Evolutionary conservation across 2,888 invertebrate genomes (phyloP).

Genomic region (Neoitamus cyanurus): DNA sequence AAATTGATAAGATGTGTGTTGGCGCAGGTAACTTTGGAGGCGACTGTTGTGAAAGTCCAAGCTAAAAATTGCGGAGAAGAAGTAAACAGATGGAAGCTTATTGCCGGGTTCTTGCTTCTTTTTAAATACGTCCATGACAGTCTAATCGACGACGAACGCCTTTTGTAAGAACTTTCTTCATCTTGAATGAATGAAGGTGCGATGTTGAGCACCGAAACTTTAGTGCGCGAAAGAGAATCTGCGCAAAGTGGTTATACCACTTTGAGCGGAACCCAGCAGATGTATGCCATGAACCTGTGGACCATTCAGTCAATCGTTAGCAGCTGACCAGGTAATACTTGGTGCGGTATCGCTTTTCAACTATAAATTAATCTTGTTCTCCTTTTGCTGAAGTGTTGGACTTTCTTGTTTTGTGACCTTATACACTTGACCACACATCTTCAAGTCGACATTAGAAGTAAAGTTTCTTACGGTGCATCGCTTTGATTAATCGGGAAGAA

Average conservation of each 20-base stretch:
- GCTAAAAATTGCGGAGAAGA: not conserved
- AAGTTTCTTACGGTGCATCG: constrained; percentile 23
- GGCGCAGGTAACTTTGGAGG: not conserved
- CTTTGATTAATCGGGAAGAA: constrained; percentile 12
- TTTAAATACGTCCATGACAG: not conserved
- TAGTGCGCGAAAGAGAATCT: constrained; percentile 29
- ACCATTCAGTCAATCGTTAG: constrained; percentile 48
- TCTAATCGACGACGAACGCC: constrained; percentile 6
- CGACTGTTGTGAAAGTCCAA: constrained; percentile 33
- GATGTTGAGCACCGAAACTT: constrained; percentile 44
- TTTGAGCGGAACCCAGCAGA: constrained; percentile 47
- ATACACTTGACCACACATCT: constrained; percentile 8
- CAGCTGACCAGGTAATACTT: constrained; percentile 43
- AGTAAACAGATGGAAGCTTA: constrained; percentile 3
- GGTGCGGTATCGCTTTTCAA: not conserved
- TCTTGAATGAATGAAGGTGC: constrained; percentile 42
- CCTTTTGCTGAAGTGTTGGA: not conserved
- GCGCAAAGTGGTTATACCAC: constrained; percentile 49
- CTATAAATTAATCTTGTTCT: constrained; percentile 17
- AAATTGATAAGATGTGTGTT: not conserved
- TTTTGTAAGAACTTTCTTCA: constrained; percentile 31
- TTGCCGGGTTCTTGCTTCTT: constrained; percentile 21
- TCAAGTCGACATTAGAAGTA: constrained; percentile 4
- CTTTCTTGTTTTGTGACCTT: constrained; percentile 27
- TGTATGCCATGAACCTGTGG: constrained; percentile 45